phyloP scores from a whole-genome alignment of 2,797 vertebrate species.

The Hemibagrus guttatus region DNA sequence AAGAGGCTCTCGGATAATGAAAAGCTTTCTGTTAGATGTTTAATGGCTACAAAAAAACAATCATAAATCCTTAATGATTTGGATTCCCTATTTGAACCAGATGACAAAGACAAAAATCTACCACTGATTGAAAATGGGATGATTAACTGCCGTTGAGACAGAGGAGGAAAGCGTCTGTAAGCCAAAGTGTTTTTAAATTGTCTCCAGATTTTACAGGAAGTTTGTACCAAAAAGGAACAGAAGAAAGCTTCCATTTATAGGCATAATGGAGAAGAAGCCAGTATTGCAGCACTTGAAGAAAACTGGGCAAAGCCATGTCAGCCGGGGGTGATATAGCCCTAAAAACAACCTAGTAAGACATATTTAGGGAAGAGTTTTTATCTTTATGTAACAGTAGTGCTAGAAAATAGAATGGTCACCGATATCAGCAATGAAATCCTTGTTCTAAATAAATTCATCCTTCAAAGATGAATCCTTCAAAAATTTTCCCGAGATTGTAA shows the following conservation, averaged over 20 bases:
- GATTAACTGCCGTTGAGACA: background rate
- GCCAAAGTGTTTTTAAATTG: constrained; percentile 23
- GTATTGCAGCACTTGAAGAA: background rate
- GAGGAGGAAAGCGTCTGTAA: background rate
- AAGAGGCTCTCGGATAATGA: background rate
- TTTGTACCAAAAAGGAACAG: constrained; percentile 19
- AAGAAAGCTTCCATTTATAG: constrained; percentile 10
- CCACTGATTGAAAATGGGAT: background rate
- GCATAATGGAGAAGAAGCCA: background rate
- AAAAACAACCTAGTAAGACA: background rate
- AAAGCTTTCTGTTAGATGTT: background rate
- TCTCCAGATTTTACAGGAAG: constrained; percentile 23
- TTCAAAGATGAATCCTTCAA: no score
- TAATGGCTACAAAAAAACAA: background rate
- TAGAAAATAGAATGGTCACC: background rate
- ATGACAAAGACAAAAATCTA: background rate
- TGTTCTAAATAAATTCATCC: background rate
- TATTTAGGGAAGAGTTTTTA: background rate
- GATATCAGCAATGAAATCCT: background rate
- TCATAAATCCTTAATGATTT: background rate
- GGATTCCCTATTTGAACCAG: background rate
- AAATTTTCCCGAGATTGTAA: background rate
- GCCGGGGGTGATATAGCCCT: background rate
- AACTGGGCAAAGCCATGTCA: background rate
- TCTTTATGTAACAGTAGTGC: no score